Evolutionary conservation across 2,888 invertebrate genomes (phyloP).

Genomic region (Campoplex nolae): DNA sequence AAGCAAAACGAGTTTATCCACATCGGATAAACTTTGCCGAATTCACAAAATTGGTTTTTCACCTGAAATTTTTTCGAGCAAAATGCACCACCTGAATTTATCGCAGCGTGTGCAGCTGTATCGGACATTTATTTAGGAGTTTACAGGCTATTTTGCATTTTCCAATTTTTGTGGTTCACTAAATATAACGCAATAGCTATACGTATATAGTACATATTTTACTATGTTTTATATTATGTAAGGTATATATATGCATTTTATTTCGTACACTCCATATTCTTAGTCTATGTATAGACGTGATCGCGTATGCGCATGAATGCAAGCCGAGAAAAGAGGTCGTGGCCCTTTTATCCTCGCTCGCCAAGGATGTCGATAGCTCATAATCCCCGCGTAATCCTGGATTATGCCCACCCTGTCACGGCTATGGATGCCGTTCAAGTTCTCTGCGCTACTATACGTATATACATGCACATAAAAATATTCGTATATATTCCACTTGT

Average conservation of each 20-base stretch:
- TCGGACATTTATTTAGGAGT: conserved; percentile 30
- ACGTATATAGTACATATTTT: conserved; percentile 16
- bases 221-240: conserved; percentile 19
- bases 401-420: conserved; percentile 56
- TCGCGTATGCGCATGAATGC: conserved; percentile 35
- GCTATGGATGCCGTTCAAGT: conserved; percentile 55
- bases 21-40: background rate
- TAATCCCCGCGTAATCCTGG: conserved; percentile 67
- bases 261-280: conserved; percentile 3
- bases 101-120: background rate
- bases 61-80: background rate
- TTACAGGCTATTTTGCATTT: conserved; percentile 37
- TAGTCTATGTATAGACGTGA: conserved; percentile 6
- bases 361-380: conserved; percentile 68
- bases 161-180: conserved; percentile 28
- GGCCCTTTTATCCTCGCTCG: conserved; percentile 62
- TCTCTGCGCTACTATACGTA: conserved; percentile 17
- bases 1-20: background rate
- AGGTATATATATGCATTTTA: conserved; percentile 13
- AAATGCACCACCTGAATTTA: background rate
- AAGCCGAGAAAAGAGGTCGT: conserved; percentile 59
- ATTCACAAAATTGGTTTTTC: background rate
- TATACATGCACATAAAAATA: conserved; percentile 2
- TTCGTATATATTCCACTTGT: conserved; percentile 1
- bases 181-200: conserved; percentile 5